Conservation (phyloP, 2,797 vertebrate species). For the Cuculus canorus region DNA sequence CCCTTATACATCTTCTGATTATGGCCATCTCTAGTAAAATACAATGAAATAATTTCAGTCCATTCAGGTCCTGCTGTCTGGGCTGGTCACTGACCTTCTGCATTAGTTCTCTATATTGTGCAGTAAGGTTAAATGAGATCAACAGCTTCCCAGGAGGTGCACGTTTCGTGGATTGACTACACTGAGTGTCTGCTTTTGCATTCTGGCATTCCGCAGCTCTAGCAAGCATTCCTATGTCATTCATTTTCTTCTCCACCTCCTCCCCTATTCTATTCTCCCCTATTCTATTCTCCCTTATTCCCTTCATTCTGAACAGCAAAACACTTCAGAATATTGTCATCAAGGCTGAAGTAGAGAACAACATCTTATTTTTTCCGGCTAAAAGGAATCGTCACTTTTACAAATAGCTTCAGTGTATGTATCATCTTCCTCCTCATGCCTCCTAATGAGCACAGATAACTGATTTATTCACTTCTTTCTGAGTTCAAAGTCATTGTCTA, state of each 20-base stretch:
- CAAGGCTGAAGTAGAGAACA: background rate
- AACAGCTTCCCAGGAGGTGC: background rate
- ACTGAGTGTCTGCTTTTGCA: background rate
- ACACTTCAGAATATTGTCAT: background rate
- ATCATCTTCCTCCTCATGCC: background rate
- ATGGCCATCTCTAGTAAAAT: background rate
- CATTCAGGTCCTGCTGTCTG: background rate
- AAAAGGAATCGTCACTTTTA: background rate
- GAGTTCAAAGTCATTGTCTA: slow-evolving; percentile 44
- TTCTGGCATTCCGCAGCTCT: background rate
- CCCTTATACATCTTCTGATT: background rate
- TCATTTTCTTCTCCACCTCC: too few relatives aligned
- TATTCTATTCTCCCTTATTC: too few relatives aligned
- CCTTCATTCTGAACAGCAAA: background rate
- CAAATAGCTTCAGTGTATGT: background rate
- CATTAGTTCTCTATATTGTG: background rate
- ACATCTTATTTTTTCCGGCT: background rate
- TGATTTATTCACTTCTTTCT: slow-evolving; percentile 35
- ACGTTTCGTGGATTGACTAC: background rate
- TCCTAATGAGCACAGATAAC: slow-evolving; percentile 27
- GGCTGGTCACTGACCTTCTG: background rate
- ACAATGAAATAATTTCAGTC: background rate
- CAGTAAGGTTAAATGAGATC: background rate
- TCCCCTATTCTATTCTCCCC: fast-evolving
- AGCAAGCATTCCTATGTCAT: background rate